These are phyloP conservation scores for Diabrotica undecimpunctata DNA, from an alignment of 1,140 invertebrate genomes.

Conservation along the genomic window DNA sequence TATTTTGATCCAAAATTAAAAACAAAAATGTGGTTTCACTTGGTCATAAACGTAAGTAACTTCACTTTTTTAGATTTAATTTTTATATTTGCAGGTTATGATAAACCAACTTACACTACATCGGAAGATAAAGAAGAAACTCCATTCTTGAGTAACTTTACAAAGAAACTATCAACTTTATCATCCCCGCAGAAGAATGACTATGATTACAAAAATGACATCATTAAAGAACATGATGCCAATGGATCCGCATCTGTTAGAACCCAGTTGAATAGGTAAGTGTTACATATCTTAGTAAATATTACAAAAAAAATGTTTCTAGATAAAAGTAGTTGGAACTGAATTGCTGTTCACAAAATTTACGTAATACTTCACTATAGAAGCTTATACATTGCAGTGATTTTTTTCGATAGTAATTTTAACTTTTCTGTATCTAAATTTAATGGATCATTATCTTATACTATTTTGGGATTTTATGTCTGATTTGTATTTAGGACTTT, in stretches of 20 bases:
- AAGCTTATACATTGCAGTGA: too few species aligned
- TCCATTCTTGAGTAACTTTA: conserved; percentile 66
- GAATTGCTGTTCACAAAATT: too few species aligned
- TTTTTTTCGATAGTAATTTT: too few species aligned
- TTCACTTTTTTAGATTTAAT: not conserved
- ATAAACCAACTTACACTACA: conserved; percentile 23
- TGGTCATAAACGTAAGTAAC: conserved; percentile 4
- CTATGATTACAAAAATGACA: conserved; percentile 38
- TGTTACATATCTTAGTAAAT: not conserved
- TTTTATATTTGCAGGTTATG: conserved; percentile 26
- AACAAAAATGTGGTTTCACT: not conserved
- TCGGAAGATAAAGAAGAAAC: conserved; percentile 51
- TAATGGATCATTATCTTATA: too few species aligned
- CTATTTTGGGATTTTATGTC: too few species aligned
- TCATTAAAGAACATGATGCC: conserved; percentile 43
- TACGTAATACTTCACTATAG: too few species aligned
- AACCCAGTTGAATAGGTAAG: conserved; percentile 24
- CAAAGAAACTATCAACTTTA: conserved; percentile 56
- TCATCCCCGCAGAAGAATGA: conserved; percentile 44
- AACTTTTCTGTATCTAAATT: too few species aligned
- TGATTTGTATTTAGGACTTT: too few species aligned
- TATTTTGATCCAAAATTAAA: too few species aligned
- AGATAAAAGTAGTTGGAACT: too few species aligned
- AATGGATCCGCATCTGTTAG: conserved; percentile 34
- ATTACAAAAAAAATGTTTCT: too few species aligned